A percentile compares a stretch with the other conserved stretches of the same genome.
Evolutionary conservation across 1,140 invertebrate genomes (phyloP).

Genomic region (Drosophila sp.): DNA sequence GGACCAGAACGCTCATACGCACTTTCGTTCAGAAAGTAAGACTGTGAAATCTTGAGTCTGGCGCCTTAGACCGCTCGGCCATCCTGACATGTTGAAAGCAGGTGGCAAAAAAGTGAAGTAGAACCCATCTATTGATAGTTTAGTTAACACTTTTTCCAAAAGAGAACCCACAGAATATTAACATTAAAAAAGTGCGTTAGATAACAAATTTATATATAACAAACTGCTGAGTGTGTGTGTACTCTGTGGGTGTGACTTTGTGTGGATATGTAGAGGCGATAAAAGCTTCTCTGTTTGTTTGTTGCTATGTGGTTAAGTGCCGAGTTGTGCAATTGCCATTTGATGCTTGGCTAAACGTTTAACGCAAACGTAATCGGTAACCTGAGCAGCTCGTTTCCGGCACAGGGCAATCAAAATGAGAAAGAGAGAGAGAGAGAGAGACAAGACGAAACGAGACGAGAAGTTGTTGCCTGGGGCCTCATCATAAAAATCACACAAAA

Average conservation of each 20-base stretch:
- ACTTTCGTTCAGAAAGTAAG: constrained; percentile 25
- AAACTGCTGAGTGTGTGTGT: neutral
- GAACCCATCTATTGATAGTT: neutral
- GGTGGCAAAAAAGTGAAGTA: neutral
- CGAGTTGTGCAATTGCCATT: constrained; percentile 58
- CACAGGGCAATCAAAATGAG: constrained; percentile 65
- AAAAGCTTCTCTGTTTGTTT: constrained; percentile 43
- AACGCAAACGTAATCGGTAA: constrained; percentile 42
- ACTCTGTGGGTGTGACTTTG: neutral
- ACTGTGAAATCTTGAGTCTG: constrained; percentile 85
- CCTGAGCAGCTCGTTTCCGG: constrained; percentile 70
- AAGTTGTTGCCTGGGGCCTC: constrained; percentile 59
- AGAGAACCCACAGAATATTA: neutral
- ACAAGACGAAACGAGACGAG: constrained; percentile 11
- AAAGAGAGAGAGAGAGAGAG: neutral
- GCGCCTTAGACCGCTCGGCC: constrained; percentile 89
- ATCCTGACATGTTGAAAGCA: constrained; percentile 84
- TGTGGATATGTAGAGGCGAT: constrained; percentile 26
- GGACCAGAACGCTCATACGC: constrained; percentile 88
- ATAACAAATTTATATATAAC: constrained; percentile 5
- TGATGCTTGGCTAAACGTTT: constrained; percentile 70
- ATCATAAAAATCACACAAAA: constrained; percentile 76
- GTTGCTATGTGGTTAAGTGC: constrained; percentile 60
- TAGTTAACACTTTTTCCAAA: neutral
- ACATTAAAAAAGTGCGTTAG: neutral